phyloP scores from a whole-genome alignment of 2,797 vertebrate species.

The Tympanoctomys barrerae region DNA sequence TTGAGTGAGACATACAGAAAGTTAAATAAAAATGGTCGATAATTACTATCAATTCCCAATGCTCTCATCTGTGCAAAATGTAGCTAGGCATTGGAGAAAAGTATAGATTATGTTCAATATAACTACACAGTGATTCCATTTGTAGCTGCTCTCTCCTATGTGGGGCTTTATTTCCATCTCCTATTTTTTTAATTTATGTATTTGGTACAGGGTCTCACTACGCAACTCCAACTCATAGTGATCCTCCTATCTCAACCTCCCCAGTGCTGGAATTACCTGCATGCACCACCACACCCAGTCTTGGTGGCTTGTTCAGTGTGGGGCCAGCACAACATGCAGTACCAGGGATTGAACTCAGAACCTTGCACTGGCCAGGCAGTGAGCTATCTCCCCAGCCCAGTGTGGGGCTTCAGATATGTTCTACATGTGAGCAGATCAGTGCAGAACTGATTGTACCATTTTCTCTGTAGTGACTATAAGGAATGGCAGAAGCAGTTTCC shows the following conservation, averaged over 20 bases:
- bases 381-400: no score
- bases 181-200: no score
- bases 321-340: no score
- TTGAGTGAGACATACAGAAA: neutral
- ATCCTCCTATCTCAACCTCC: no score
- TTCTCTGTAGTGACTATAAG: neutral
- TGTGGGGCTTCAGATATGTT: neutral
- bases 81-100: neutral
- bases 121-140: neutral
- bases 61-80: neutral
- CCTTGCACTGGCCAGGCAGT: no score
- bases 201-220: no score
- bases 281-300: no score
- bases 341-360: no score
- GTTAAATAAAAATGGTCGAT: neutral
- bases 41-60: neutral
- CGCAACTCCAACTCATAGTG: no score
- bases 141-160: neutral
- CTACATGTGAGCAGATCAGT: neutral
- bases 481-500: neutral
- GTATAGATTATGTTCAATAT: slow-evolving; percentile 42
- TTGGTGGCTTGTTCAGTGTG: no score
- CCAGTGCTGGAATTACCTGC: no score
- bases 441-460: neutral
- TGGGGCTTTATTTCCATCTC: neutral